Evolutionary conservation across 1,140 invertebrate genomes (phyloP).

Genomic region (Arctopsyche grandis): DNA sequence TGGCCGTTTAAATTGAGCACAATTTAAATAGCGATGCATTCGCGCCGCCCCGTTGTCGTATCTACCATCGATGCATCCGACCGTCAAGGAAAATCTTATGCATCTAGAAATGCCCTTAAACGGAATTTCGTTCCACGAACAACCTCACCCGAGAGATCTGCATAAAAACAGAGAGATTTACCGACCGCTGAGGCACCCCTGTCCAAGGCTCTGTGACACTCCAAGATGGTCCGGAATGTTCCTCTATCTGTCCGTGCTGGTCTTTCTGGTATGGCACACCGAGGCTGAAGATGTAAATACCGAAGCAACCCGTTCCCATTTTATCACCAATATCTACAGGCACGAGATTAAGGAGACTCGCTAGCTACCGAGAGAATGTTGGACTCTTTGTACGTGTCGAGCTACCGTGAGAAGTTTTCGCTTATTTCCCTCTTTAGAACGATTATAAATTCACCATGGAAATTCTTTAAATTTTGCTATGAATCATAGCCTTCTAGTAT

Average conservation of each 20-base stretch:
- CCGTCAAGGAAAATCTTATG: conserved; percentile 31
- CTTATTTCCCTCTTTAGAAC: conserved; percentile 5
- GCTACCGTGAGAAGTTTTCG: conserved; percentile 20
- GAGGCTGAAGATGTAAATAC: conserved; percentile 39
- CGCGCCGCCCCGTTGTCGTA: not conserved
- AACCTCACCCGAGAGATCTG: not conserved
- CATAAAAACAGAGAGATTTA: conserved; percentile 37
- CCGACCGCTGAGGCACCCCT: not conserved
- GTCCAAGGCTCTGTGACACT: conserved; percentile 23
- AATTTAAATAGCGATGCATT: conserved; percentile 13
- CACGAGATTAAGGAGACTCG: conserved; percentile 31
- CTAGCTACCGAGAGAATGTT: conserved; percentile 8
- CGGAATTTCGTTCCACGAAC: conserved; percentile 28
- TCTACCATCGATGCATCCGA: not conserved
- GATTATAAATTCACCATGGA: not conserved
- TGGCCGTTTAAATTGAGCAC: conserved; percentile 20
- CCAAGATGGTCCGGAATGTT: conserved; percentile 40
- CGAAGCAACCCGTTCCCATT: conserved; percentile 28
- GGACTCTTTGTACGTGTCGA: conserved; percentile 1
- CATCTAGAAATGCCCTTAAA: conserved; percentile 36
- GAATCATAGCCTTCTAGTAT: not conserved
- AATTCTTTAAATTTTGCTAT: not conserved
- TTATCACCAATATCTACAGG: conserved; percentile 38
- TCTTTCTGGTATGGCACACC: conserved; percentile 31
- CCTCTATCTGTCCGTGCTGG: conserved; percentile 6